Evolutionary conservation across 2,888 invertebrate species (phyloP).

Genomic region (Tachystola acroxantha): DNA sequence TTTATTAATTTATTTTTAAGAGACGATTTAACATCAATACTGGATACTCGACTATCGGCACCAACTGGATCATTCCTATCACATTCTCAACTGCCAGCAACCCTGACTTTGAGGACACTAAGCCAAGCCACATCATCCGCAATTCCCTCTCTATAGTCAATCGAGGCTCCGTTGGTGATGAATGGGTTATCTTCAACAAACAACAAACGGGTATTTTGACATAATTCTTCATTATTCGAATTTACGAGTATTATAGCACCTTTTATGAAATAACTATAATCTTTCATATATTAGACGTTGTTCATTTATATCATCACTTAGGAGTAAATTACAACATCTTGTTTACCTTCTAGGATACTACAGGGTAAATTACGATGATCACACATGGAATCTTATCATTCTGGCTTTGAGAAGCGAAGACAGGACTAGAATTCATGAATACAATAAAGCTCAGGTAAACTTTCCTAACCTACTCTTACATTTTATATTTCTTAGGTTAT

Average conservation of each 20-base stretch:
- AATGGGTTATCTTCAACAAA: conserved; percentile 80
- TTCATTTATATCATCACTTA: background rate
- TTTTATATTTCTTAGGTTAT: background rate
- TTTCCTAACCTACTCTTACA: too few species aligned
- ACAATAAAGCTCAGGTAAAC: conserved; percentile 85
- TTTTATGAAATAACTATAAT: too few species aligned
- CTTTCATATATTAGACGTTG: background rate
- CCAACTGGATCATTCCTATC: conserved; percentile 62
- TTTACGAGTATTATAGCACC: too few species aligned
- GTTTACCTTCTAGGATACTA: conserved; percentile 77
- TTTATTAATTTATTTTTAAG: conserved; percentile 38
- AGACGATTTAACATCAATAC: conserved; percentile 71
- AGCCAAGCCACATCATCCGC: conserved; percentile 55
- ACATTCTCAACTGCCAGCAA: conserved; percentile 59
- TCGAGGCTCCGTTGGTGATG: conserved; percentile 43
- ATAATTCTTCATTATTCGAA: background rate
- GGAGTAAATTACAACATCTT: background rate
- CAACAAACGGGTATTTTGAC: conserved; percentile 73
- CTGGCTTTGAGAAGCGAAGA: conserved; percentile 48
- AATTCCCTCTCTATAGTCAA: conserved; percentile 41
- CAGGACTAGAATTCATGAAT: conserved; percentile 71
- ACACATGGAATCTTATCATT: conserved; percentile 74
- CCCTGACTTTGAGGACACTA: conserved; percentile 54
- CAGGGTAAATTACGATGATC: conserved; percentile 81
- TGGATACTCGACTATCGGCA: conserved; percentile 37